A percentile compares a stretch with the other conserved stretches of the same genome.
These are phyloP conservation scores for Theonella swinhoei DNA, from an alignment of 37 sponge, comb jelly and placozoan genomes.

Conservation along the genomic window DNA sequence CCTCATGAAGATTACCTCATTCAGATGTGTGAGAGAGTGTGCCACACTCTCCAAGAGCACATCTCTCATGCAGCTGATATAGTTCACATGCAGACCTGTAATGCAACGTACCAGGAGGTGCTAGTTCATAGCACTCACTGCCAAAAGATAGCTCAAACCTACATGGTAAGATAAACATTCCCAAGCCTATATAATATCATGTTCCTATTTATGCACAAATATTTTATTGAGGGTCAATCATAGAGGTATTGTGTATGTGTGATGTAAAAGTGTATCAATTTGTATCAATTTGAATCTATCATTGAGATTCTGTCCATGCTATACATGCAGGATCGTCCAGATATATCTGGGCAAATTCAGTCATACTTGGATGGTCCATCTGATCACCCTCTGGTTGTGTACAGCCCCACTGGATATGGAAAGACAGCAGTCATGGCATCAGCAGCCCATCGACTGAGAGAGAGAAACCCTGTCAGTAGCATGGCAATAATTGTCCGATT, in stretches of 20 bases:
- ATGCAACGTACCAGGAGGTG: slow-evolving; percentile 61
- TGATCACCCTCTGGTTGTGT: slow-evolving; percentile 60
- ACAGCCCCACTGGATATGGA: slow-evolving; percentile 72
- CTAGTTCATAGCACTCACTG: slow-evolving; percentile 58
- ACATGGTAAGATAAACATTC: slow-evolving; percentile 31
- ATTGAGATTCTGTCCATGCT: too few relatives aligned
- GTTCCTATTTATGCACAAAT: too few relatives aligned
- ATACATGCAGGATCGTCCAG: slow-evolving; percentile 32
- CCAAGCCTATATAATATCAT: too few relatives aligned
- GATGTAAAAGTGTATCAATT: too few relatives aligned
- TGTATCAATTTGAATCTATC: too few relatives aligned
- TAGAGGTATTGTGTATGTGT: too few relatives aligned
- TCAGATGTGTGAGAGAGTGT: slow-evolving; percentile 22
- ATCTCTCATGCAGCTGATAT: slow-evolving; percentile 21
- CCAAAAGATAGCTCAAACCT: slow-evolving; percentile 16
- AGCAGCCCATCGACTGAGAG: slow-evolving; percentile 34
- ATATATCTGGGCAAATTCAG: slow-evolving; percentile 20
- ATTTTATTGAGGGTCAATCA: too few relatives aligned
- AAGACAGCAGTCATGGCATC: slow-evolving; percentile 77
- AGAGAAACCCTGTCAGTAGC: slow-evolving; percentile 18
- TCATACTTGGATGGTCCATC: slow-evolving; percentile 39
- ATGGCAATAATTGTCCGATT: slow-evolving; percentile 64
- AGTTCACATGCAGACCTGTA: background rate
- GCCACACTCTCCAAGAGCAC: slow-evolving; percentile 8
- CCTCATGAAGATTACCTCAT: slow-evolving; percentile 55